Conservation (phyloP, 2,888 invertebrate genomes). For the Arctia plantaginis region DNA sequence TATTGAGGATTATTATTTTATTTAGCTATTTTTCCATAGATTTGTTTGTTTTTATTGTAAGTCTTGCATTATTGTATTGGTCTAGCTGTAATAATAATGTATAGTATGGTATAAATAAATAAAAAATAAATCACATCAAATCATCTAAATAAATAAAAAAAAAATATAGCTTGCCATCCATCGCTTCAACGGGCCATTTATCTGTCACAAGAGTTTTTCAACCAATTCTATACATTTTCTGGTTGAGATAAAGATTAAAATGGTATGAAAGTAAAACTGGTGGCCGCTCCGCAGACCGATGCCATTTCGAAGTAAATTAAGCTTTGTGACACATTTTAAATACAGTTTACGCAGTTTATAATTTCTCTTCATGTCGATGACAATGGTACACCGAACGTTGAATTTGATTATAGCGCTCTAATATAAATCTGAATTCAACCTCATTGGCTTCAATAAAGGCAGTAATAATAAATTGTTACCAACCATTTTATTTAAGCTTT, state of each 20-base stretch:
- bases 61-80: too few species aligned
- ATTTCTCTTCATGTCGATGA: not conserved
- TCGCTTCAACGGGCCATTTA: not conserved
- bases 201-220: not conserved
- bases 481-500: not conserved
- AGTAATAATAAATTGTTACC: too few species aligned
- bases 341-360: not conserved
- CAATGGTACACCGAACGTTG: not conserved
- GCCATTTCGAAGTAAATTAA: not conserved
- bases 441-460: not conserved
- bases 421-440: not conserved
- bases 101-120: too few species aligned
- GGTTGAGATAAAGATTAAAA: not conserved
- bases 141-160: too few species aligned
- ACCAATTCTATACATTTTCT: not conserved
- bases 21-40: too few species aligned
- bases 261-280: not conserved
- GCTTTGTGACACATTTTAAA: not conserved
- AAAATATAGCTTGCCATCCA: too few species aligned
- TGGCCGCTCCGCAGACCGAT: not conserved
- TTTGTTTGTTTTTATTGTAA: too few species aligned
- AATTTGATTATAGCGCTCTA: not conserved
- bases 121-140: too few species aligned
- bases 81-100: too few species aligned
- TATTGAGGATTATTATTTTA: too few species aligned